Evolutionary conservation across 2,797 vertebrate species (phyloP).

Genomic region (Mus spretus): DNA sequence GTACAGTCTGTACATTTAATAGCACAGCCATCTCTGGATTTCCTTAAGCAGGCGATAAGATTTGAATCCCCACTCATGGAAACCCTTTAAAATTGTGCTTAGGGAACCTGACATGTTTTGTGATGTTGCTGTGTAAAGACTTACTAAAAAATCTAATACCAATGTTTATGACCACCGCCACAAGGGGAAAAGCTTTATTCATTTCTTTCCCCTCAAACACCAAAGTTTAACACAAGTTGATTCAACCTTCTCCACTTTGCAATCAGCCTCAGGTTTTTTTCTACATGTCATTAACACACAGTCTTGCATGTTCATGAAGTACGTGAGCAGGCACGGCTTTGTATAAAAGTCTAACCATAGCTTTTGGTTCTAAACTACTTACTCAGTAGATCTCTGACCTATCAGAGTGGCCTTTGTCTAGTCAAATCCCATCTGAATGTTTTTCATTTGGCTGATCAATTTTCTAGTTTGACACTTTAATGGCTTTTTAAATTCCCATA

Average conservation of each 20-base stretch:
- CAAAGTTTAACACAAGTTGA: conserved; percentile 54
- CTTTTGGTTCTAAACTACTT: conserved; percentile 26
- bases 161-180: conserved; percentile 71
- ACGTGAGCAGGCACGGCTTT: background rate
- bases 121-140: conserved; percentile 57
- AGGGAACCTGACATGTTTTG: conserved; percentile 46
- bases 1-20: conserved; percentile 24
- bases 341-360: background rate
- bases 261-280: conserved; percentile 57
- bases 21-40: background rate
- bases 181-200: conserved; percentile 48
- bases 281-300: conserved; percentile 22
- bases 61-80: conserved; percentile 53
- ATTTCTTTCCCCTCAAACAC: conserved; percentile 61
- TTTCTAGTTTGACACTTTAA: conserved; percentile 48
- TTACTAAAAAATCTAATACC: conserved; percentile 64
- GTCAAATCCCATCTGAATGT: conserved; percentile 74
- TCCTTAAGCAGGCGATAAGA: background rate
- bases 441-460: conserved; percentile 39
- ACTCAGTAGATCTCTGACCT: conserved; percentile 59
- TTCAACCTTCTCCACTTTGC: background rate
- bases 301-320: conserved; percentile 10
- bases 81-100: conserved; percentile 24
- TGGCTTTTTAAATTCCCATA: conserved; percentile 6
- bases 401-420: conserved; percentile 50